Percentiles rank a stretch among this genome's conserved stretches.
Conservation (phyloP, 2,888 invertebrate species). For the Mystacides longicornis region DNA sequence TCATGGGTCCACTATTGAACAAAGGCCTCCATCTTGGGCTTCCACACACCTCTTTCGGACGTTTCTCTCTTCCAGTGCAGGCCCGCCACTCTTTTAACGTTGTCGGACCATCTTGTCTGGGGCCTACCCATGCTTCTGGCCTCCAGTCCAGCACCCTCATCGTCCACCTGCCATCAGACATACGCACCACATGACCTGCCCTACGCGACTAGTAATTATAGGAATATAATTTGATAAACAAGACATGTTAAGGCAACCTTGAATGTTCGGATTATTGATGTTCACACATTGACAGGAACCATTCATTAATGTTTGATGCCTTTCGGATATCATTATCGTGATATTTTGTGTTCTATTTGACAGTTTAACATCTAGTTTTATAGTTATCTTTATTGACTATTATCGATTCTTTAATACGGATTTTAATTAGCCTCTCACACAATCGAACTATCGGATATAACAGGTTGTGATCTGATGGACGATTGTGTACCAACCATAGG, state of each 20-base stretch:
- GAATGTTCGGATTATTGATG: no score
- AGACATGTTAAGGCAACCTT: no score
- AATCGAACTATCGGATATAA: neutral
- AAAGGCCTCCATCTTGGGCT: neutral
- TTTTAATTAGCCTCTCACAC: neutral
- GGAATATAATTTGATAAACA: no score
- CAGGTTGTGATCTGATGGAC: neutral
- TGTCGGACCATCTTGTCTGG: neutral
- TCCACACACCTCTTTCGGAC: neutral
- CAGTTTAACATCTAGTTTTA: neutral
- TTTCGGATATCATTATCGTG: slow-evolving; percentile 5
- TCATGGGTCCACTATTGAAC: neutral
- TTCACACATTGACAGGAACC: slow-evolving; percentile 7
- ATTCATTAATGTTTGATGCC: slow-evolving; percentile 11
- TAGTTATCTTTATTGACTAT: slow-evolving; percentile 4
- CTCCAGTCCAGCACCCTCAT: no score
- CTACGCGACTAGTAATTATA: no score
- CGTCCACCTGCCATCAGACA: no score
- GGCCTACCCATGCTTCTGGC: no score
- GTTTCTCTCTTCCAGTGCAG: neutral
- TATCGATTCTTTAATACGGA: neutral
- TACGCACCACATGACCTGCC: no score
- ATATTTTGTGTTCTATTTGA: slow-evolving; percentile 3
- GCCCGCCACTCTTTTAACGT: neutral
- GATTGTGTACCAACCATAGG: no score